Base-by-base conservation (phyloP, 2,888 invertebrate species). In the Antheraea yamamai region DNA sequence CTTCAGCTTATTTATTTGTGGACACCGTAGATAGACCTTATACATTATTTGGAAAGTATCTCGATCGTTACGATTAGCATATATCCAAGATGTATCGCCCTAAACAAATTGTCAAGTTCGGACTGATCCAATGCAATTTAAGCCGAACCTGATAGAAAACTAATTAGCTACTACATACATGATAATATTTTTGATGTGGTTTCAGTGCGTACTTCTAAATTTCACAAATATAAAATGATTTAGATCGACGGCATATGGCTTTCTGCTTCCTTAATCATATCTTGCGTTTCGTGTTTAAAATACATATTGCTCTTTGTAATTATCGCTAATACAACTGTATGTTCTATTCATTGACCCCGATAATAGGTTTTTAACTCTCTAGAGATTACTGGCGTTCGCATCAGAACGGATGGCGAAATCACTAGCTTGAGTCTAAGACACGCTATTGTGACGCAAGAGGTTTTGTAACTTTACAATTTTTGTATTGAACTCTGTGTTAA, bases 391-490 rank as follows among this genome's bases (percentile, higher is more conserved):
- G 64, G 64, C 30, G 18, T 66, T 30, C 64, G 64, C 64, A 66
- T 66, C 64, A 66, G 30, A 30, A 66, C 64, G 64, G 30, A 66
- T 66, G 64, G 64, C 64, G 64, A 66, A 66, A 66, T 66, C 64
- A 30, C 30, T 30, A 30, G 64, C 64, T 16, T 18, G 26, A 30
- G 26, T 66, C 26, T 66, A 30, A 66, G 26, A 30, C 18, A n/a
- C 30, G 64, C 30, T 16, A 16, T 16, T 66, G 30, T 66, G 64
- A 66, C 2, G 26, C 30, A 66, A 66, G 64, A 66, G 26, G 30
- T 30, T 16, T 66, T 66, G 30, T 66, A 66, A 66, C 26, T 66
- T 66, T 66, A 16, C 16, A 30, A 66, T 66, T 66, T 66, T 66
- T 30, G 64, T 3, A 30, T 23, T 61, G 12, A 61, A 12, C 23